phyloP scores from a whole-genome alignment of 1,140 invertebrate species.

The Drosophila tsacasi region DNA sequence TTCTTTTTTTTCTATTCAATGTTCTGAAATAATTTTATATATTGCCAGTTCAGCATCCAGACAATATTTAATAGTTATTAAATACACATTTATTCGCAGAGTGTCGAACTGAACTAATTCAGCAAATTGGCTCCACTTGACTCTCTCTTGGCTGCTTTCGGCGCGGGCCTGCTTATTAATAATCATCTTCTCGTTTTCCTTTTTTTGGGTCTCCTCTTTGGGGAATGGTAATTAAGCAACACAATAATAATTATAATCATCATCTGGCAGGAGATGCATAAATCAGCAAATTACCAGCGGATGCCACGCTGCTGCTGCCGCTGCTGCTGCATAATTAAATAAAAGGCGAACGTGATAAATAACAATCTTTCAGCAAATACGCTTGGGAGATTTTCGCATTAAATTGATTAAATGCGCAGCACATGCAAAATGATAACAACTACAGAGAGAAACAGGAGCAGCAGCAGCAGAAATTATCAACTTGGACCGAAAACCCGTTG shows the following conservation, averaged over 20 bases:
- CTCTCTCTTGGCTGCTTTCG: slow-evolving; percentile 27
- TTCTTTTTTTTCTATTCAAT: too few species aligned
- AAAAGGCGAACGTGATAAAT: slow-evolving; percentile 82
- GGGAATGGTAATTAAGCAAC: slow-evolving; percentile 79
- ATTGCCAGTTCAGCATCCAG: background rate
- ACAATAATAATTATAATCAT: slow-evolving; percentile 74
- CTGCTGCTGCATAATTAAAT: slow-evolving; percentile 73
- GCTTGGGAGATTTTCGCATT: slow-evolving; percentile 79
- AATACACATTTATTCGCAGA: background rate
- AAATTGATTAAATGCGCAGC: slow-evolving; percentile 82
- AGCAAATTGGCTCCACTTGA: slow-evolving; percentile 81
- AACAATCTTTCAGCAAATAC: slow-evolving; percentile 80
- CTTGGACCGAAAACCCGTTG: slow-evolving; percentile 74
- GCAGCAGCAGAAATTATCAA: slow-evolving; percentile 71
- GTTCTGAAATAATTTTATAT: background rate
- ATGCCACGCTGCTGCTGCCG: slow-evolving; percentile 3
- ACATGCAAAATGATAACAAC: slow-evolving; percentile 65
- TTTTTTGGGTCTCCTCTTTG: slow-evolving; percentile 54
- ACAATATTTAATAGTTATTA: background rate
- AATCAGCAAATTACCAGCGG: slow-evolving; percentile 73
- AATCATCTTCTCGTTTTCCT: slow-evolving; percentile 67
- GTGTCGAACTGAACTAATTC: slow-evolving; percentile 66
- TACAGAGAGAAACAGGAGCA: slow-evolving; percentile 43
- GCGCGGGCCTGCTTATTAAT: slow-evolving; percentile 72
- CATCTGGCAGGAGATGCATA: slow-evolving; percentile 75